Evolutionary conservation across 2,113 vertebrate genomes (phyloP).

Genomic region (Fulmarus glacialis): DNA sequence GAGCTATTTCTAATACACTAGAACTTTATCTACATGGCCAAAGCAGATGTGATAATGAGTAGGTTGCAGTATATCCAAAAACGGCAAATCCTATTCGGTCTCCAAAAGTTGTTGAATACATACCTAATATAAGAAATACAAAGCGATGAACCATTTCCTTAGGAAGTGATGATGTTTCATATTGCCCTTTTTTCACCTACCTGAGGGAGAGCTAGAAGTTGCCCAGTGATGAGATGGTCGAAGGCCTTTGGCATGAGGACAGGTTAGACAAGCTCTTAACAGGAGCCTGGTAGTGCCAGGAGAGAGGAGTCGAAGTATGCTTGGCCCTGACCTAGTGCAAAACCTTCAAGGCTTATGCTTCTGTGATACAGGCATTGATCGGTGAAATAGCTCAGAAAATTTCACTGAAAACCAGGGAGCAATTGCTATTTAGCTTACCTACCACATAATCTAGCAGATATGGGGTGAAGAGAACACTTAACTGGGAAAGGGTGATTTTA

Average conservation of each 20-base stretch:
- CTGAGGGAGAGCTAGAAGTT: background rate
- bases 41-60: background rate
- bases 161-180: background rate
- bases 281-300: background rate
- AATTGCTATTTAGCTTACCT: background rate
- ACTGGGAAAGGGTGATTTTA: background rate
- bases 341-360: background rate
- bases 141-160: background rate
- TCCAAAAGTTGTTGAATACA: background rate
- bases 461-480: fast-evolving
- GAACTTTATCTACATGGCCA: background rate
- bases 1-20: background rate
- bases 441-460: background rate
- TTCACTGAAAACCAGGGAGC: fast-evolving
- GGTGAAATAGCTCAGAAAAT: background rate
- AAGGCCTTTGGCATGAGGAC: background rate
- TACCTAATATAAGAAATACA: background rate
- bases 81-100: background rate
- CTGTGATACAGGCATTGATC: background rate
- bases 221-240: background rate
- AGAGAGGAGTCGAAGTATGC: background rate
- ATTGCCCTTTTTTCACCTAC: background rate
- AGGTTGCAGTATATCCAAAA: background rate
- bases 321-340: background rate
- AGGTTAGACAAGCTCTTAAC: background rate